Evolutionary conservation across 2,888 invertebrate species (phyloP), one percentile per base, ranked within the genome.

Genomic region (Erebia ligea): DNA sequence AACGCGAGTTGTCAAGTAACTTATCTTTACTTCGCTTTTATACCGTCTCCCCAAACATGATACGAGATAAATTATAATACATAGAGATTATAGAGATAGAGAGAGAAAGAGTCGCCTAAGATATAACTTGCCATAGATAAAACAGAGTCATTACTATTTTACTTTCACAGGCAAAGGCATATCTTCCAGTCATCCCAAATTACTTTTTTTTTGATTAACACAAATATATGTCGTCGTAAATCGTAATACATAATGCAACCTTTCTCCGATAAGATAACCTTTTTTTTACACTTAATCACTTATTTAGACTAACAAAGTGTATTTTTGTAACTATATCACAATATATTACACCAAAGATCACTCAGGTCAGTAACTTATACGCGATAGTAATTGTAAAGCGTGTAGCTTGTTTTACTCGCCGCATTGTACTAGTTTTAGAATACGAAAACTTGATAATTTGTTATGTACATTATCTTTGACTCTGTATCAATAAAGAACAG

Each of bases 401-500:
- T 81, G 76, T 73, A 59, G 62, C 66, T 68, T 59, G 71, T 73
- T 71, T 78, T 75, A 74, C 76, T 78, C 70, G 71, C 67, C 75
- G 75, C 67, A 58, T 70, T 64, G 65, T 73, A 86, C 86, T 86
- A 81, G 77, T 76, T 68, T 45, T 77, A 64, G 59, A 72, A 34
- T 69, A 72, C 59, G 59, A 67, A 75, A 73, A 76, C 77, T 78
- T 77, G 76, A 78, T 78, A 80, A 79, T 79, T 79, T 79, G 78
- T 79, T 75, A 72, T 54, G 65, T 61, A 50, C 77, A 76, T 79
- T 79, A 82, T 81, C 78, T 77, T 74, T 64, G 69, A 19, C 56
- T 72, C 56, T 75, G 70, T 77, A 77, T 79, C 77, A 75, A 68
- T 76, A 76, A 61, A 68, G 62, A 68, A 76, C 17, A 68, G 62